phyloP scores from a whole-genome alignment of 2,797 vertebrate genomes.

The Dermochelys coriacea region DNA sequence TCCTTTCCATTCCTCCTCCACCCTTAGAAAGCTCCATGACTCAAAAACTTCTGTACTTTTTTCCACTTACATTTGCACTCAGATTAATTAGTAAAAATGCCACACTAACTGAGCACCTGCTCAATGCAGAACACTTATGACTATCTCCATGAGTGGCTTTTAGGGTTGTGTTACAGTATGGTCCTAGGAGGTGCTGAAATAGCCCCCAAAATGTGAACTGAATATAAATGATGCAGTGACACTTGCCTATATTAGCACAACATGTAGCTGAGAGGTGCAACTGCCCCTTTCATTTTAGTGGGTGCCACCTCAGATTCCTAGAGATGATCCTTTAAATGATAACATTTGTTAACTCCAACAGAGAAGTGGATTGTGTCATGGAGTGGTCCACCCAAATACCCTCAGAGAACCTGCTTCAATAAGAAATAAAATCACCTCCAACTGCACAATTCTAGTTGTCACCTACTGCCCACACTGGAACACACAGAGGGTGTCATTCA shows the following conservation, averaged over 20 bases:
- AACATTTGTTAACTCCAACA: background rate
- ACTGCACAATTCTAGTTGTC: background rate
- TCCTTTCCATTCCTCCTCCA: background rate
- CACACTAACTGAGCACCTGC: background rate
- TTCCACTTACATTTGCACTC: background rate
- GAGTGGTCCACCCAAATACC: background rate
- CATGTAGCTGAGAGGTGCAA: background rate
- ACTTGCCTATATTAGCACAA: background rate
- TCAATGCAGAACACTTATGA: background rate
- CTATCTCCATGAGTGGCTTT: background rate
- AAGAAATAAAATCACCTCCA: background rate
- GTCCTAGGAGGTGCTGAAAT: background rate
- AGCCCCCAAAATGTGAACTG: background rate
- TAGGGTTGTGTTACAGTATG: background rate
- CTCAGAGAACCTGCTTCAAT: background rate
- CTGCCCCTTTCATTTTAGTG: background rate
- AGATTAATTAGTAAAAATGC: background rate
- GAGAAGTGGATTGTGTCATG: background rate
- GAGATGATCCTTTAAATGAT: conserved; percentile 14
- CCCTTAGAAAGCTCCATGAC: background rate
- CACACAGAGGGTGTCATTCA: background rate
- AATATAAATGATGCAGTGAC: background rate
- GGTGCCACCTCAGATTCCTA: background rate
- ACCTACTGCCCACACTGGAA: background rate
- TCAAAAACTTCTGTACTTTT: background rate